Percentiles rank a stretch among this genome's conserved stretches.
These are phyloP conservation scores for Pangasius macronema DNA, from an alignment of 2,797 vertebrate species.

Conservation along the genomic window DNA sequence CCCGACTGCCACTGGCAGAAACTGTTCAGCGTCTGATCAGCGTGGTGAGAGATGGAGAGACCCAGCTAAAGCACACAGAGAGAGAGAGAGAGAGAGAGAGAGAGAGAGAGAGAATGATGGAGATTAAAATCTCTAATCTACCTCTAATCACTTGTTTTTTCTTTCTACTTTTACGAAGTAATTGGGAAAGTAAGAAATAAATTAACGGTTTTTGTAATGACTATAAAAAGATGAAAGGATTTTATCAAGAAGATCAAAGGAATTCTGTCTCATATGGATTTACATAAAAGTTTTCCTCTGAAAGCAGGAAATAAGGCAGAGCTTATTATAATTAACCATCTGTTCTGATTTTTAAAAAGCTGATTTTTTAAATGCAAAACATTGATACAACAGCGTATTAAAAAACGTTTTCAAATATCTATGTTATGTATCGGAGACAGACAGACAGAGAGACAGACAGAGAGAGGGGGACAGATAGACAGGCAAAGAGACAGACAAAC, in stretches of 20 bases:
- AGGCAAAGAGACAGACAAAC: neutral
- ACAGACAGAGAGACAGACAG: neutral
- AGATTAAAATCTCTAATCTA: too few species aligned
- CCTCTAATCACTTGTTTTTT: too few species aligned
- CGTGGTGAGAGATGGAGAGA: conserved; percentile 90
- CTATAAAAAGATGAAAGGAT: neutral
- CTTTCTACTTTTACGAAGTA: too few species aligned
- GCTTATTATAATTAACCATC: neutral
- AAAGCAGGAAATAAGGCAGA: neutral
- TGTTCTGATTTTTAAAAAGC: neutral
- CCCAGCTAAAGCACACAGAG: conserved; percentile 75
- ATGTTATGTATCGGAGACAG: neutral
- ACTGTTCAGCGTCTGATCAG: conserved; percentile 95
- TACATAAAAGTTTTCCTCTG: neutral
- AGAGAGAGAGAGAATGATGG: neutral
- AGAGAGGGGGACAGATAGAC: neutral
- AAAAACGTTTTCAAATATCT: neutral
- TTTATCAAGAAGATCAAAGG: neutral
- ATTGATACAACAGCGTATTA: neutral
- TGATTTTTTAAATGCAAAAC: neutral
- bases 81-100: conserved; percentile 3
- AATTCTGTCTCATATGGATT: neutral
- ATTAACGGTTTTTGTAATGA: conserved; percentile 1
- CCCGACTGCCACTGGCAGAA: conserved; percentile 99
- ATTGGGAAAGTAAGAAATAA: too few species aligned